phyloP scores from a whole-genome alignment of 2,888 invertebrate species.

The Fragum fragum region DNA sequence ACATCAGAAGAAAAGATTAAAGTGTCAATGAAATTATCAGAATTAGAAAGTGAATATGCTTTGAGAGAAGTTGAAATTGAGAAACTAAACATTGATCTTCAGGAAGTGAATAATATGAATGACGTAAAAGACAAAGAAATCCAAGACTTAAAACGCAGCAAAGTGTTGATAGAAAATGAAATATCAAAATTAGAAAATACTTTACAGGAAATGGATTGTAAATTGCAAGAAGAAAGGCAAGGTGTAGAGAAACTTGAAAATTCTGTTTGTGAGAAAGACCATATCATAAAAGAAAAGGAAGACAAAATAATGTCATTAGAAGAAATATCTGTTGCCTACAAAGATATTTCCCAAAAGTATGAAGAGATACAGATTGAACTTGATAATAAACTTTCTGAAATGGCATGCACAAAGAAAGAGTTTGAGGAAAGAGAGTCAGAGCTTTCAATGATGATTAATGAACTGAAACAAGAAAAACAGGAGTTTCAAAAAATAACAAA shows the following conservation, averaged over 20 bases:
- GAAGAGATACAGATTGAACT: conserved; percentile 19
- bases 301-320: neutral
- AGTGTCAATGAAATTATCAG: conserved; percentile 16
- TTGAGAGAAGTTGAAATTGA: conserved; percentile 4
- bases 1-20: conserved; percentile 14
- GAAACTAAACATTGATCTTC: conserved; percentile 3
- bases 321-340: conserved; percentile 2
- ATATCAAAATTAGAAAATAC: conserved; percentile 23
- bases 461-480: conserved; percentile 49
- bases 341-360: neutral
- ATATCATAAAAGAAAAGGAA: conserved; percentile 28
- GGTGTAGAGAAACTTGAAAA: conserved; percentile 39
- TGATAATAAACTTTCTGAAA: conserved; percentile 9
- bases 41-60: conserved; percentile 25
- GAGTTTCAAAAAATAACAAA: conserved; percentile 19
- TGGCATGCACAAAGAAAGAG: conserved; percentile 22
- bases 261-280: conserved; percentile 32
- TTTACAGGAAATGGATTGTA: conserved; percentile 38
- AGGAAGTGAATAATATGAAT: neutral
- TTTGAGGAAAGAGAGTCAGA: conserved; percentile 33
- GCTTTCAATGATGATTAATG: conserved; percentile 9
- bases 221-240: conserved; percentile 46
- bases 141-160: conserved; percentile 19
- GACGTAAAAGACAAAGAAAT: neutral
- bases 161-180: conserved; percentile 17